A percentile compares a stretch with the other conserved stretches of the same genome.
phyloP scores from a whole-genome alignment of 2,888 invertebrate species.

The Agonopterix arenella region DNA sequence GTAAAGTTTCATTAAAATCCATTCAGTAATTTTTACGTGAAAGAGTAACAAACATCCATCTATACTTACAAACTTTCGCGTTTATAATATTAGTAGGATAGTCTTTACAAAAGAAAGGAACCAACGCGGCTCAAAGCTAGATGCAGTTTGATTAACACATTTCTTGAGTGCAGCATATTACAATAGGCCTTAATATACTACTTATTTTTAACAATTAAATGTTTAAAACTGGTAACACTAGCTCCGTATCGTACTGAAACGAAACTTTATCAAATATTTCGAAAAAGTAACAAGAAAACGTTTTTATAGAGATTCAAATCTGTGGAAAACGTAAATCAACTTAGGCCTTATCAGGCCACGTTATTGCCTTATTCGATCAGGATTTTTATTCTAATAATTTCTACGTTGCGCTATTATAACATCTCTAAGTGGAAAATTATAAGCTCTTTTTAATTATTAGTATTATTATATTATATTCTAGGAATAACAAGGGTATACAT shows the following conservation, averaged over 20 bases:
- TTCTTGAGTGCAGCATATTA: background rate
- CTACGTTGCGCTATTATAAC: background rate
- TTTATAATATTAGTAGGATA: no score
- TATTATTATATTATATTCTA: background rate
- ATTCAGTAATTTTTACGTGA: no score
- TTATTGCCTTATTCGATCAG: background rate
- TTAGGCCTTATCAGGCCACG: background rate
- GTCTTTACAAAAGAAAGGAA: no score
- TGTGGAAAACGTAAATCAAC: background rate
- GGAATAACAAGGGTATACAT: background rate
- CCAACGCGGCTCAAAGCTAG: no score
- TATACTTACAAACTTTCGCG: no score
- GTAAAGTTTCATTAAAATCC: no score
- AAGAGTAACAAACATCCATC: no score
- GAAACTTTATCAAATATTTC: slow-evolving; percentile 12
- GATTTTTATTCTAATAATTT: background rate
- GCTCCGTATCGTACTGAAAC: slow-evolving; percentile 22
- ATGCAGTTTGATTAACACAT: no score
- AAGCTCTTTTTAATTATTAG: slow-evolving; percentile 5
- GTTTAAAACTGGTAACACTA: slow-evolving; percentile 37
- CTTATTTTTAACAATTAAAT: slow-evolving; percentile 15
- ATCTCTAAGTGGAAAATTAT: slow-evolving; percentile 5
- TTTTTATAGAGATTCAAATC: background rate
- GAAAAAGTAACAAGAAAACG: slow-evolving; percentile 1
- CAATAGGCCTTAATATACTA: background rate